These are phyloP conservation scores for Monoplex corrugatus DNA, from an alignment of 2,888 invertebrate species.

Conservation along the genomic window DNA sequence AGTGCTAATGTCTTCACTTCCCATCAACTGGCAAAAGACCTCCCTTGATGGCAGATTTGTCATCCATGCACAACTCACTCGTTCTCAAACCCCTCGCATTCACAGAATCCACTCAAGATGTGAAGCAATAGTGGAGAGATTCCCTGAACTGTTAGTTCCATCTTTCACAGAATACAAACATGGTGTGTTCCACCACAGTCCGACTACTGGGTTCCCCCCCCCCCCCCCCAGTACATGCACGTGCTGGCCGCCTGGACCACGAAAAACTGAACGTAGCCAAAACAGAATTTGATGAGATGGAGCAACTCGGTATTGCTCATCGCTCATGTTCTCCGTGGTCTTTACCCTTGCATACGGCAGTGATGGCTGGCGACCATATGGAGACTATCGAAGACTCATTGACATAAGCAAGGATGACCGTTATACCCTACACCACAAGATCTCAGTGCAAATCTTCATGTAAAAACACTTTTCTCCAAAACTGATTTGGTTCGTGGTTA, in stretches of 20 bases:
- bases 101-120: background rate
- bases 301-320: background rate
- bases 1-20: background rate
- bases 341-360: background rate
- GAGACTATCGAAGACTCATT: background rate
- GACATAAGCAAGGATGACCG: background rate
- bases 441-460: background rate
- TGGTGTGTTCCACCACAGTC: background rate
- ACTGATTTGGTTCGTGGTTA: background rate
- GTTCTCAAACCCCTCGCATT: background rate
- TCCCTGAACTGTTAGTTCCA: background rate
- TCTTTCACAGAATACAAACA: background rate
- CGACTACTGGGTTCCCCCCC: background rate
- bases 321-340: background rate
- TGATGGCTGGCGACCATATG: background rate
- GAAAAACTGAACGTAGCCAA: background rate
- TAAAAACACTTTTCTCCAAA: background rate
- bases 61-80: background rate
- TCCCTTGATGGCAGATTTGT: background rate
- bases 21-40: background rate
- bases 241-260: background rate
- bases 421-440: background rate
- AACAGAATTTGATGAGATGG: background rate
- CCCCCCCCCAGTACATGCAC: constrained; percentile 1
- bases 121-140: background rate